phyloP scores from a whole-genome alignment of 2,888 invertebrate genomes.

The Clepsis dumicolana region DNA sequence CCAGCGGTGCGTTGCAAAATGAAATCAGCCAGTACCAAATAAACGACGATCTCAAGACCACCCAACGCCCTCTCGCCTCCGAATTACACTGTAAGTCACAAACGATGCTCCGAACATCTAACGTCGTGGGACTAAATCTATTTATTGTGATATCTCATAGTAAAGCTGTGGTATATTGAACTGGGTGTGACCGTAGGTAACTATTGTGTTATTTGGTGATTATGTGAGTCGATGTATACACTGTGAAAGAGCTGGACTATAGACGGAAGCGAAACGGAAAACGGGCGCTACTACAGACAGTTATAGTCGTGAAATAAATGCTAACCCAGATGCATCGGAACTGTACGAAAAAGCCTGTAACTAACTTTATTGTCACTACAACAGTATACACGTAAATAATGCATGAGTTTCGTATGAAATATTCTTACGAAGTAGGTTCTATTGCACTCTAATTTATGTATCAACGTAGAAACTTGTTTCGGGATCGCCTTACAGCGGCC shows the following conservation, averaged over 20 bases:
- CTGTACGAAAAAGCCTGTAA: constrained; percentile 58
- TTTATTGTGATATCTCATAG: constrained; percentile 80
- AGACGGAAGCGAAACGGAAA: constrained; percentile 50
- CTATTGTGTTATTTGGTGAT: constrained; percentile 86
- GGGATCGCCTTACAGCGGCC: constrained; percentile 40
- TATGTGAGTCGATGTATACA: constrained; percentile 50
- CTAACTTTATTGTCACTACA: constrained; percentile 78
- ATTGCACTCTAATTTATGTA: constrained; percentile 55
- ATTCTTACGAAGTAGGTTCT: constrained; percentile 52
- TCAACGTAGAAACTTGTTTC: constrained; percentile 44
- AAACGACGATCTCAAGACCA: constrained; percentile 3
- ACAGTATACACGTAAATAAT: constrained; percentile 67
- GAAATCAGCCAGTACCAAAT: background rate
- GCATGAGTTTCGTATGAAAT: constrained; percentile 53
- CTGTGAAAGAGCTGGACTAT: constrained; percentile 51
- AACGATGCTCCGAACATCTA: constrained; percentile 51
- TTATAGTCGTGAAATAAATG: constrained; percentile 32
- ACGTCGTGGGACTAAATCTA: constrained; percentile 43
- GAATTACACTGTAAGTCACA: constrained; percentile 55
- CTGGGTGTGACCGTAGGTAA: constrained; percentile 84
- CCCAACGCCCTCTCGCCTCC: constrained; percentile 27
- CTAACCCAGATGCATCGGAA: constrained; percentile 42
- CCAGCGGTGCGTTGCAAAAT: background rate
- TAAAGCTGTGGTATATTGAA: constrained; percentile 84
- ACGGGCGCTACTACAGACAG: constrained; percentile 31